These are phyloP conservation scores for Scrobipalpa atriplicella DNA, from an alignment of 2,888 invertebrate species.

Conservation along the genomic window DNA sequence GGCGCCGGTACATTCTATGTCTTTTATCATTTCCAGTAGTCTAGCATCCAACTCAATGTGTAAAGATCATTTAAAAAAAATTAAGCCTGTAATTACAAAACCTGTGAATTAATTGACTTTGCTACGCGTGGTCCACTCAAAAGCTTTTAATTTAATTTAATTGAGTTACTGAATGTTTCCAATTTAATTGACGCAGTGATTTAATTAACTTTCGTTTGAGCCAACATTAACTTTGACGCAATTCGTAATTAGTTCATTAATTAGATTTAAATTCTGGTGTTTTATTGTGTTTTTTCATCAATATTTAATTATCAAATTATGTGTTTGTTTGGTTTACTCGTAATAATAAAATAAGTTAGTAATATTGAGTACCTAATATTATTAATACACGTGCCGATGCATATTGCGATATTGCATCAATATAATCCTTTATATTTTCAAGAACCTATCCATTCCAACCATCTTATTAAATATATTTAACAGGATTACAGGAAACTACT, in stretches of 20 bases:
- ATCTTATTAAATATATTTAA: too few species aligned
- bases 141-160: not conserved
- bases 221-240: constrained; percentile 7
- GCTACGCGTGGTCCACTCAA: not conserved
- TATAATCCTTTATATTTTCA: too few species aligned
- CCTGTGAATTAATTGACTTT: not conserved
- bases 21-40: too few species aligned
- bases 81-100: not conserved
- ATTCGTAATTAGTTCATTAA: constrained; percentile 1
- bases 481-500: too few species aligned
- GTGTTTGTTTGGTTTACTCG: not conserved
- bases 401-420: too few species aligned
- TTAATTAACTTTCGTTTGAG: constrained; percentile 1
- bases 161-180: not conserved
- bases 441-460: too few species aligned
- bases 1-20: too few species aligned
- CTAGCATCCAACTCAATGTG: not conserved
- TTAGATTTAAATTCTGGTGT: not conserved
- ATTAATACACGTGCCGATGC: too few species aligned
- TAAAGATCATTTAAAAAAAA: not conserved
- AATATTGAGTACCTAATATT: too few species aligned
- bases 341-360: not conserved
- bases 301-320: not conserved
- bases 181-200: not conserved
- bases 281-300: not conserved